phyloP scores from a whole-genome alignment of 1,140 invertebrate genomes.

The Paraescarpia echinospica region DNA sequence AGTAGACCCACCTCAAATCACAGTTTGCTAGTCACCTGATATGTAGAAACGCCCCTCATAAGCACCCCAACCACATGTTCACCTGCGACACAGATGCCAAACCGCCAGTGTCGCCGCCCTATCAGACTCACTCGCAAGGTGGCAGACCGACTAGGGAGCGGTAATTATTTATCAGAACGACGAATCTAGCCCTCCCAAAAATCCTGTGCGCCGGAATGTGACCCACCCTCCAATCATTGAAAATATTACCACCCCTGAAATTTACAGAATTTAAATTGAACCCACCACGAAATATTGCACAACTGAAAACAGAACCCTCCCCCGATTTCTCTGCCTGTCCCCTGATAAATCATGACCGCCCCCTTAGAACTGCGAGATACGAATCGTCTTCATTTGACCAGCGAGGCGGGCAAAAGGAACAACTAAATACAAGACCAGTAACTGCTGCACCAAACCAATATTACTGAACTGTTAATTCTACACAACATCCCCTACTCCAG shows the following conservation, averaged over 20 bases:
- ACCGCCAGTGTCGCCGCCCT: neutral
- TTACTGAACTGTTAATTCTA: neutral
- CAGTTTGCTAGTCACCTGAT: neutral
- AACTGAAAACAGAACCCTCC: no score
- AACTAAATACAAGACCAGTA: neutral
- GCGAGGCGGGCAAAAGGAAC: neutral
- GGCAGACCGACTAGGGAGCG: neutral
- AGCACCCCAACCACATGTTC: neutral
- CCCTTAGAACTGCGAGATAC: neutral
- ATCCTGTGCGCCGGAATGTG: no score
- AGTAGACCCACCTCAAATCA: neutral
- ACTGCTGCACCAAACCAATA: neutral
- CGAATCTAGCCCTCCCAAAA: no score
- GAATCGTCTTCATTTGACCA: neutral
- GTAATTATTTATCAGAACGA: no score
- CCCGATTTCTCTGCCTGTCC: no score
- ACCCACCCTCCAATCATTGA: no score
- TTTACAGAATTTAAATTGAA: no score
- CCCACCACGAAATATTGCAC: no score
- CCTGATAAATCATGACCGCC: no score
- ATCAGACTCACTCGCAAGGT: neutral
- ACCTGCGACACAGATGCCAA: neutral
- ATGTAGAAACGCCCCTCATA: neutral
- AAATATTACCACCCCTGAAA: no score
- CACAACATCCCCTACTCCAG: neutral